These are phyloP conservation scores for Drosophila meridiana DNA, from an alignment of 2,888 invertebrate species.

Conservation along the genomic window DNA sequence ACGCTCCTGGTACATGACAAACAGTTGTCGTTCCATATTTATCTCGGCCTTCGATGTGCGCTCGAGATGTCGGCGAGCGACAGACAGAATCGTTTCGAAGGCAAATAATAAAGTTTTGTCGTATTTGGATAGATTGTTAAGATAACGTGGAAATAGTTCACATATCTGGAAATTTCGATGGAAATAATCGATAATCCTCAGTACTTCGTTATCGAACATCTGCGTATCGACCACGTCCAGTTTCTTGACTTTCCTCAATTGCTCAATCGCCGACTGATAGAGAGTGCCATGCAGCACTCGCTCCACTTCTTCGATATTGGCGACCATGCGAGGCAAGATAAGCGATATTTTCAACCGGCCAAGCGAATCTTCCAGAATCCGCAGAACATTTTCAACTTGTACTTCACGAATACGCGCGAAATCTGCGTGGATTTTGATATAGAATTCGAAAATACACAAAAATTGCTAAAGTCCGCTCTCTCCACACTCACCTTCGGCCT, in stretches of 20 bases:
- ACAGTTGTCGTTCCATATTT: conserved; percentile 57
- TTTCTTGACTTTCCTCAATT: conserved; percentile 36
- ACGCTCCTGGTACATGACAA: conserved; percentile 52
- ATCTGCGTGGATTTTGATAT: conserved; percentile 7
- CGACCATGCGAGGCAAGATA: conserved; percentile 54
- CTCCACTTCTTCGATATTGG: conserved; percentile 26
- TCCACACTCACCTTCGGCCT: conserved; percentile 27
- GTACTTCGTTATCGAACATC: conserved; percentile 40
- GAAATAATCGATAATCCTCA: conserved; percentile 55
- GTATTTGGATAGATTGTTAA: conserved; percentile 22
- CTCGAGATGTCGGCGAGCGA: conserved; percentile 49
- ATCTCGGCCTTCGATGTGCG: conserved; percentile 61
- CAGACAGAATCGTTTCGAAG: conserved; percentile 41
- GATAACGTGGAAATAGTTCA: conserved; percentile 43
- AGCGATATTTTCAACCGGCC: conserved; percentile 51
- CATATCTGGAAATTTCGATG: conserved; percentile 38
- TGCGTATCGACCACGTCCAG: conserved; percentile 27
- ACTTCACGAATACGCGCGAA: conserved; percentile 39
- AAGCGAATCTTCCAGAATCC: conserved; percentile 30
- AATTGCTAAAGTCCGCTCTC: accelerated
- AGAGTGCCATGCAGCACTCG: conserved; percentile 12
- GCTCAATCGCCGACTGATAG: conserved; percentile 34
- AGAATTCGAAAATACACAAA: background rate
- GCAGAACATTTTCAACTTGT: conserved; percentile 55
- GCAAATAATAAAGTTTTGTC: conserved; percentile 49